These are phyloP conservation scores for Hippocampus guttulatus DNA, from an alignment of 2,113 vertebrate genomes.

Conservation along the genomic window DNA sequence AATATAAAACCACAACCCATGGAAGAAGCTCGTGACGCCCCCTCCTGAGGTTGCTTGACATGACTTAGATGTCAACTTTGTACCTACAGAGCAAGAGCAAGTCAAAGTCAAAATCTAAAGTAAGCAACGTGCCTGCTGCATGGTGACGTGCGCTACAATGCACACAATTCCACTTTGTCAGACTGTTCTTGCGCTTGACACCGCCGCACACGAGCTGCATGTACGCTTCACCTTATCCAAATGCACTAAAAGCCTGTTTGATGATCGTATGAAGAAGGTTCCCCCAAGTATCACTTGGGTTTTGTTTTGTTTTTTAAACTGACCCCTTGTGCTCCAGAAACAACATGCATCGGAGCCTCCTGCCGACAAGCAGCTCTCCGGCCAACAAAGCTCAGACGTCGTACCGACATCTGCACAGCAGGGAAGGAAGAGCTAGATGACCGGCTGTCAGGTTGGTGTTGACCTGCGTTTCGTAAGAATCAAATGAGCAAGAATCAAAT, in stretches of 20 bases:
- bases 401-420: slow-evolving; percentile 54
- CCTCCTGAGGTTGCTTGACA: not conserved
- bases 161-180: not conserved
- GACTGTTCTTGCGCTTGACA: not conserved
- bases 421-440: slow-evolving; percentile 63
- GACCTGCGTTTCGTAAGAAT: no score
- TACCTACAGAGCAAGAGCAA: slow-evolving; percentile 74
- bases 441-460: slow-evolving; percentile 19
- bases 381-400: slow-evolving; percentile 58
- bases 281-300: not conserved
- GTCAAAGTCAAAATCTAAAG: slow-evolving; percentile 74
- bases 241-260: not conserved
- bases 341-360: slow-evolving; percentile 42
- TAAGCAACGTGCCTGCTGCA: slow-evolving; percentile 58
- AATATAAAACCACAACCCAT: no score
- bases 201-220: slow-evolving; percentile 23
- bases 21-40: not conserved
- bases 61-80: slow-evolving; percentile 50
- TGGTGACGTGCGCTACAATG: slow-evolving; percentile 14
- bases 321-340: slow-evolving; percentile 50
- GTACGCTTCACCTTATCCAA: slow-evolving; percentile 12
- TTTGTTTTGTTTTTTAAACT: not conserved
- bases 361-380: slow-evolving; percentile 31
- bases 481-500: no score
- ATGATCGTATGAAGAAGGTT: not conserved